A percentile compares a stretch with the other conserved stretches of the same genome.
Evolutionary conservation across 2,888 invertebrate genomes (phyloP).

Genomic region (Parapristionchus giblindavisi): DNA sequence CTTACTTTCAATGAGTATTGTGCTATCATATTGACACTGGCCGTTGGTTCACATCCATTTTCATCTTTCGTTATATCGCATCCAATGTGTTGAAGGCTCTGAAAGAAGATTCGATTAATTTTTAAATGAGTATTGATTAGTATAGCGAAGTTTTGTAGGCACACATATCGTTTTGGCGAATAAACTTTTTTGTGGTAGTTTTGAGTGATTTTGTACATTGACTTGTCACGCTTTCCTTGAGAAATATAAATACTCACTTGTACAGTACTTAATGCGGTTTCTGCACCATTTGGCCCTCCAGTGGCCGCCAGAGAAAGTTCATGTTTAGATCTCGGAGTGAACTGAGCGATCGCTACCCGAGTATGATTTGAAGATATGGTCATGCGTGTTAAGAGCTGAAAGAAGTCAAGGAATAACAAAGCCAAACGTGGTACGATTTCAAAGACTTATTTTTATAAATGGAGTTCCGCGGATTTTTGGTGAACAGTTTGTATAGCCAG

Average conservation of each 20-base stretch:
- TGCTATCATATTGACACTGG: conserved; percentile 34
- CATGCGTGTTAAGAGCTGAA: conserved; percentile 43
- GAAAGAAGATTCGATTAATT: neutral
- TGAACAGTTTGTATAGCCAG: no score
- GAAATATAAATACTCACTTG: neutral
- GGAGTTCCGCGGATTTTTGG: no score
- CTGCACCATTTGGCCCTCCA: neutral
- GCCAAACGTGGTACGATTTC: no score
- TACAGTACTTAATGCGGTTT: neutral
- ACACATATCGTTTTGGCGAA: neutral
- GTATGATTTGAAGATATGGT: conserved; percentile 37
- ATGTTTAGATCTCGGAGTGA: conserved; percentile 53
- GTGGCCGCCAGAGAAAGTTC: conserved; percentile 48
- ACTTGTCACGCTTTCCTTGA: neutral
- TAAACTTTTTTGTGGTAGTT: no score
- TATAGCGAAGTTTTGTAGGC: neutral
- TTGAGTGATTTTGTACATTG: neutral
- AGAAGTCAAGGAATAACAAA: no score
- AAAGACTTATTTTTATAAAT: no score
- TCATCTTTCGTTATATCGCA: conserved; percentile 8
- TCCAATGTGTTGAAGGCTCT: conserved; percentile 26
- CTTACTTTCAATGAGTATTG: conserved; percentile 15
- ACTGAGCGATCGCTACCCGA: conserved; percentile 59
- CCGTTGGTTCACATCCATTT: conserved; percentile 26
- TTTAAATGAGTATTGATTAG: neutral